A percentile compares a stretch with the other conserved stretches of the same genome.
These are phyloP conservation scores for Apodemus sylvaticus DNA, from an alignment of 2,113 vertebrate species.

Conservation along the genomic window DNA sequence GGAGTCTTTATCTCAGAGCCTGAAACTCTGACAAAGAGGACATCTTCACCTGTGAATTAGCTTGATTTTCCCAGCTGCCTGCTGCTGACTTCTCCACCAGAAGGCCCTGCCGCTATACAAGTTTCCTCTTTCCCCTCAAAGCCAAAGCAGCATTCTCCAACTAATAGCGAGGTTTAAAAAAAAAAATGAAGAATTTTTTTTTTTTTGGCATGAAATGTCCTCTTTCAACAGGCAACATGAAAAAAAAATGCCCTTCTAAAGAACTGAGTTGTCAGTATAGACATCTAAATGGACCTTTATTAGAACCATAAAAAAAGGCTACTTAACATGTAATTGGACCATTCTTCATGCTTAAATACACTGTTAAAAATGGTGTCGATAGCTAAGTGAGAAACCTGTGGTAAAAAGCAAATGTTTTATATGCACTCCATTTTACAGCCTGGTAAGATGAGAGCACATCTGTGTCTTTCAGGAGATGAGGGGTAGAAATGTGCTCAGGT, in stretches of 20 bases:
- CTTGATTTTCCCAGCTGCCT: conserved; percentile 66
- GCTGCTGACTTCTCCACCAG: conserved; percentile 19
- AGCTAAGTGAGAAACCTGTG: conserved; percentile 56
- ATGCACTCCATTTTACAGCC: conserved; percentile 60
- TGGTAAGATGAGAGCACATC: conserved; percentile 62
- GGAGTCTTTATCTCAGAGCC: conserved; percentile 66
- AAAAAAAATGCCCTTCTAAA: conserved; percentile 52
- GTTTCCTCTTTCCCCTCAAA: background rate
- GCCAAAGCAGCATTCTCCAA: background rate
- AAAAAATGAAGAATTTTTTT: background rate
- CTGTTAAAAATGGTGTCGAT: conserved; percentile 61
- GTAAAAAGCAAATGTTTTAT: conserved; percentile 41
- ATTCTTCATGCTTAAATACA: conserved; percentile 71
- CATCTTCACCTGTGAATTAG: conserved; percentile 74
- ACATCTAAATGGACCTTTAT: conserved; percentile 59
- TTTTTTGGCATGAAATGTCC: background rate
- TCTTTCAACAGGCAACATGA: conserved; percentile 5
- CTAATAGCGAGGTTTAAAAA: conserved; percentile 24
- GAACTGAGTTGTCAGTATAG: conserved; percentile 68
- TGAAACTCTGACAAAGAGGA: conserved; percentile 66
- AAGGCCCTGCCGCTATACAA: background rate
- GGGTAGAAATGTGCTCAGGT: background rate
- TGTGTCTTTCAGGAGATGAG: conserved; percentile 43
- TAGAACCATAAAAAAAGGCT: conserved; percentile 67
- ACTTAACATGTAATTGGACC: conserved; percentile 69